phyloP scores from a whole-genome alignment of 1,140 invertebrate genomes.

The Drosophila pseudoananassae region DNA sequence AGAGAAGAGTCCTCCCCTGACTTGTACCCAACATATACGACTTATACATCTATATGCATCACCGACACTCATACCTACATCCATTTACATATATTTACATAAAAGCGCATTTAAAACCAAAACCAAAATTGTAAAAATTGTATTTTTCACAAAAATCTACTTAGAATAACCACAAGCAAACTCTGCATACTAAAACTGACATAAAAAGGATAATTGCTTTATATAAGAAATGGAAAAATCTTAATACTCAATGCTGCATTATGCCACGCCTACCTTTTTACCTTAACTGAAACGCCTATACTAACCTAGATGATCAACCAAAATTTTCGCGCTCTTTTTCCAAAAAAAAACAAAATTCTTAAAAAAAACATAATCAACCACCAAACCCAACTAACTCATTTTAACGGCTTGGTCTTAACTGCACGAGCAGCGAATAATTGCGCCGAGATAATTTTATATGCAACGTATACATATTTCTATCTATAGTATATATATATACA shows the following conservation, averaged over 20 bases:
- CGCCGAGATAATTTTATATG: slow-evolving; percentile 69
- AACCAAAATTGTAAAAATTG: slow-evolving; percentile 52
- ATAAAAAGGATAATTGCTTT: slow-evolving; percentile 56
- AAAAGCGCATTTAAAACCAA: slow-evolving; percentile 46
- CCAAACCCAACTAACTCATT: slow-evolving; percentile 69
- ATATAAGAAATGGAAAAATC: slow-evolving; percentile 35
- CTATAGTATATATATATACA: slow-evolving; percentile 56
- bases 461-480: slow-evolving; percentile 74
- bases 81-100: slow-evolving; percentile 46
- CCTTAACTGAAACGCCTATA: slow-evolving; percentile 60
- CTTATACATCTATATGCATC: slow-evolving; percentile 47
- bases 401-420: slow-evolving; percentile 53
- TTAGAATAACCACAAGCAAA: slow-evolving; percentile 31
- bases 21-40: slow-evolving; percentile 50
- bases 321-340: slow-evolving; percentile 44
- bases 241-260: slow-evolving; percentile 69
- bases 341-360: slow-evolving; percentile 4
- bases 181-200: slow-evolving; percentile 55
- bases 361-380: slow-evolving; percentile 67
- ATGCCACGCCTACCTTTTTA: slow-evolving; percentile 73
- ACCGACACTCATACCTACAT: slow-evolving; percentile 33
- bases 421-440: slow-evolving; percentile 46
- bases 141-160: slow-evolving; percentile 64
- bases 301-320: slow-evolving; percentile 37
- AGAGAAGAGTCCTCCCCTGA: slow-evolving; percentile 32